Evolutionary conservation across 2,888 invertebrate genomes (phyloP).

Genomic region (Cheilosia vulpina): DNA sequence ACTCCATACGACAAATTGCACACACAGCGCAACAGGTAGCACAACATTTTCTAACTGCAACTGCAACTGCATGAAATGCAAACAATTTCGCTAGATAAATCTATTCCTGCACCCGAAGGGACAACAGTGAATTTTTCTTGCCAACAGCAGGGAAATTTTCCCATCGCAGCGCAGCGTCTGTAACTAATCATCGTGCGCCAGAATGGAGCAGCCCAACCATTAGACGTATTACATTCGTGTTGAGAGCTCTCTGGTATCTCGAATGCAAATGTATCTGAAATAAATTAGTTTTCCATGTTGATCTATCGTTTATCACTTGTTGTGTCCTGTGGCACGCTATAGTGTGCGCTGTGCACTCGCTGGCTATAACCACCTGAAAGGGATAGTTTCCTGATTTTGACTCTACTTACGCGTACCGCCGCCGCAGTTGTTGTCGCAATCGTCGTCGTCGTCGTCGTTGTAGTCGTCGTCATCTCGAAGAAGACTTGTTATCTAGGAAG

Average conservation of each 20-base stretch:
- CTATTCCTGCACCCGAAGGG: constrained; percentile 64
- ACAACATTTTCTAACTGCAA: constrained; percentile 61
- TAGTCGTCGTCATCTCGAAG: background rate
- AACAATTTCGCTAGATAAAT: constrained; percentile 64
- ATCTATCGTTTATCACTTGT: constrained; percentile 81
- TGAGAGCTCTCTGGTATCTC: constrained; percentile 69
- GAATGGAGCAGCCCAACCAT: constrained; percentile 58
- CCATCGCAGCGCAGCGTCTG: constrained; percentile 17
- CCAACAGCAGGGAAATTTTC: constrained; percentile 11
- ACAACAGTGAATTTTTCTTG: constrained; percentile 51
- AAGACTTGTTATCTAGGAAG: constrained; percentile 63
- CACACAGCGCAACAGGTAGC: constrained; percentile 70
- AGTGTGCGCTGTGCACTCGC: constrained; percentile 32
- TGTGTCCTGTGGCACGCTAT: constrained; percentile 74
- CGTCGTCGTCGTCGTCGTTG: no score
- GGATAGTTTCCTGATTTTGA: constrained; percentile 72
- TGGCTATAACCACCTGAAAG: constrained; percentile 65
- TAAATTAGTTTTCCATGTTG: constrained; percentile 83
- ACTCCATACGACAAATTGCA: constrained; percentile 64
- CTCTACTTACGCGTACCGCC: constrained; percentile 10
- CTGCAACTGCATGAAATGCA: constrained; percentile 33
- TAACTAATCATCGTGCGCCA: constrained; percentile 56
- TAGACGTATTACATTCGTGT: constrained; percentile 74
- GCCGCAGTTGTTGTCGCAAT: background rate
- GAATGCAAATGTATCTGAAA: constrained; percentile 76